phyloP scores from a whole-genome alignment of 2,888 invertebrate species.

The Parnassius glacialis region DNA sequence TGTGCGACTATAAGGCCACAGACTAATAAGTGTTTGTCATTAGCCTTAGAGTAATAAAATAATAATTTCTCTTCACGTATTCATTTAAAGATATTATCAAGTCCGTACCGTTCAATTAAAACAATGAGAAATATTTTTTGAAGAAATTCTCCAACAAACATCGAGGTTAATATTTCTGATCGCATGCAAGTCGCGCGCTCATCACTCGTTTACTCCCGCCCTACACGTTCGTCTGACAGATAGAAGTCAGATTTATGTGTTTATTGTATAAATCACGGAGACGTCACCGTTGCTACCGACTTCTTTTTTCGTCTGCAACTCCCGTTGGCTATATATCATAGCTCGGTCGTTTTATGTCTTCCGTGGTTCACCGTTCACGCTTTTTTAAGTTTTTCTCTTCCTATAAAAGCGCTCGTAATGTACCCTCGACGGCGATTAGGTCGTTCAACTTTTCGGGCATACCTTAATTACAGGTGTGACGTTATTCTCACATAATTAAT shows the following conservation, averaged over 20 bases:
- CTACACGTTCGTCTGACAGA: constrained; percentile 54
- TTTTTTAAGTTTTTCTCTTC: constrained; percentile 32
- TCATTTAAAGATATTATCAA: no score
- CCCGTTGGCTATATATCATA: constrained; percentile 64
- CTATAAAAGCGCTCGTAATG: constrained; percentile 16
- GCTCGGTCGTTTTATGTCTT: constrained; percentile 57
- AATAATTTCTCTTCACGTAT: no score
- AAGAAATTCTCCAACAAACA: no score
- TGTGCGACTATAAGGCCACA: no score
- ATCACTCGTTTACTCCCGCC: constrained; percentile 6
- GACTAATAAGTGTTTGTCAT: no score
- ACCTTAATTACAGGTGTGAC: not conserved
- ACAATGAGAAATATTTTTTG: no score
- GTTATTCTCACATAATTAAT: not conserved
- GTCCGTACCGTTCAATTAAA: no score
- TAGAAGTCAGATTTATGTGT: constrained; percentile 81
- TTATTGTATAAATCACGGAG: constrained; percentile 77
- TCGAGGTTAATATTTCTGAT: not conserved
- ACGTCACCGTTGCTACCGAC: constrained; percentile 49
- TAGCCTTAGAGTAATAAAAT: no score
- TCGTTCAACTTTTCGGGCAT: constrained; percentile 15
- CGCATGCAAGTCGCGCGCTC: not conserved
- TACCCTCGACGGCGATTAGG: constrained; percentile 1
- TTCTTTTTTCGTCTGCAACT: constrained; percentile 65
- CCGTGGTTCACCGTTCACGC: constrained; percentile 48